Conservation (phyloP, 23 tunicate genomes). For the Clavelina lepadiformis region DNA sequence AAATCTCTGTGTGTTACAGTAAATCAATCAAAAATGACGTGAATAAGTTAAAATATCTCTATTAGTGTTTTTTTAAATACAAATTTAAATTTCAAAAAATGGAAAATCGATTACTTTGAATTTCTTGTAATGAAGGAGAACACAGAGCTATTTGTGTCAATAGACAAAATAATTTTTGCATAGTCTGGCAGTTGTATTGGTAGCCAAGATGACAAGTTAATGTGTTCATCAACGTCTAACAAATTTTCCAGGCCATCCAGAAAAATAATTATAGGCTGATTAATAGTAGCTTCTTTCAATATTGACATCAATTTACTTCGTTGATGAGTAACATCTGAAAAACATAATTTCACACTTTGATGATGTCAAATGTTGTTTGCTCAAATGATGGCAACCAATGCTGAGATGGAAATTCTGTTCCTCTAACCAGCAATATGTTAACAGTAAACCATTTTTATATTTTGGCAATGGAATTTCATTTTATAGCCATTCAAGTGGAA, state of each 20-base stretch:
- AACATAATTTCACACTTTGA: no score
- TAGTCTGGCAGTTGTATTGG: constrained; percentile 22
- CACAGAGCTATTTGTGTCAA: constrained; percentile 7
- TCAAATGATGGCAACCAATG: no score
- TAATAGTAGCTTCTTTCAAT: constrained; percentile 4
- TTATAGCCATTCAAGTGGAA: no score
- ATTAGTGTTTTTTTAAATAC: no score
- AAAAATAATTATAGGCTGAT: constrained; percentile 23
- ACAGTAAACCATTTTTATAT: no score
- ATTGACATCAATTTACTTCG: constrained; percentile 11
- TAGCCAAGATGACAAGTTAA: constrained; percentile 9
- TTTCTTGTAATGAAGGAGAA: background rate
- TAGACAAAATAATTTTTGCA: constrained; percentile 32
- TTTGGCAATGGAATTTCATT: no score
- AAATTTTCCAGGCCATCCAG: constrained; percentile 32
- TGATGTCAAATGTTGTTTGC: no score
- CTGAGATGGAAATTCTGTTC: no score
- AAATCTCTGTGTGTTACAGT: no score
- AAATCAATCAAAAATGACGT: no score
- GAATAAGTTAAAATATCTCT: no score
- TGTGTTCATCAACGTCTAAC: constrained; percentile 1
- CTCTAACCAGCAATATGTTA: no score
- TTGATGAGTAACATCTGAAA: constrained; percentile 27
- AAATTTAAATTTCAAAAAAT: background rate
- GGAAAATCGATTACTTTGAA: background rate